phyloP scores from a whole-genome alignment of 2,113 vertebrate species.

The Eira barbara region DNA sequence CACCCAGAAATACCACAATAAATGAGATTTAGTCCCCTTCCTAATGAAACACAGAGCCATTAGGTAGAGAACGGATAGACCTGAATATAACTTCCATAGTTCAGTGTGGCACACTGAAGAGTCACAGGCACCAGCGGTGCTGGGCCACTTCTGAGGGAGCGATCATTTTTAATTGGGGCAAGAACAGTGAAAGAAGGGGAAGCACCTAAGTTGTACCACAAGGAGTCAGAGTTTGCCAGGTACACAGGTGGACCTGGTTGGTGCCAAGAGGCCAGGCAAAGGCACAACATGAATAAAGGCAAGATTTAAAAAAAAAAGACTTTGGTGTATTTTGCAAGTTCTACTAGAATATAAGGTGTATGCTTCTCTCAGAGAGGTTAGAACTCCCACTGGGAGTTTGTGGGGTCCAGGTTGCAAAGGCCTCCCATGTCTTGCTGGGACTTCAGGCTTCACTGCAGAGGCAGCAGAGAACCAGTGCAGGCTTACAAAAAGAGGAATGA shows the following conservation, averaged over 20 bases:
- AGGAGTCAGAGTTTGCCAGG: background rate
- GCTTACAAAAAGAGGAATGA: background rate
- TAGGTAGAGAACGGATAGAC: background rate
- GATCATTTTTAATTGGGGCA: background rate
- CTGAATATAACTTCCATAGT: background rate
- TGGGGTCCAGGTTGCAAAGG: background rate
- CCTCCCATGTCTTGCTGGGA: background rate
- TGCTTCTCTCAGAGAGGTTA: background rate
- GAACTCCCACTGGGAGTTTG: background rate
- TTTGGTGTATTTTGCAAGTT: background rate
- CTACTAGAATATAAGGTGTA: background rate
- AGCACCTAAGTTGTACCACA: background rate
- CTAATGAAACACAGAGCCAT: background rate
- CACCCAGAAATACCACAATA: background rate
- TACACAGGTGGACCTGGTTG: background rate
- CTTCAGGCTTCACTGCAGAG: background rate
- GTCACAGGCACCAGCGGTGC: background rate
- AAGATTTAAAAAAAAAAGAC: background rate
- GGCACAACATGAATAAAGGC: background rate
- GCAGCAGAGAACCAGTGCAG: background rate
- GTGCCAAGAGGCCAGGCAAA: background rate
- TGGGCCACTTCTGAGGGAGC: background rate
- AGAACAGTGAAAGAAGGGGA: background rate
- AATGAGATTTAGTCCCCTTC: background rate
- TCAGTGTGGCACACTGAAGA: background rate